Conservation (phyloP, 2,113 vertebrate genomes). For the Paralichthys olivaceus region DNA sequence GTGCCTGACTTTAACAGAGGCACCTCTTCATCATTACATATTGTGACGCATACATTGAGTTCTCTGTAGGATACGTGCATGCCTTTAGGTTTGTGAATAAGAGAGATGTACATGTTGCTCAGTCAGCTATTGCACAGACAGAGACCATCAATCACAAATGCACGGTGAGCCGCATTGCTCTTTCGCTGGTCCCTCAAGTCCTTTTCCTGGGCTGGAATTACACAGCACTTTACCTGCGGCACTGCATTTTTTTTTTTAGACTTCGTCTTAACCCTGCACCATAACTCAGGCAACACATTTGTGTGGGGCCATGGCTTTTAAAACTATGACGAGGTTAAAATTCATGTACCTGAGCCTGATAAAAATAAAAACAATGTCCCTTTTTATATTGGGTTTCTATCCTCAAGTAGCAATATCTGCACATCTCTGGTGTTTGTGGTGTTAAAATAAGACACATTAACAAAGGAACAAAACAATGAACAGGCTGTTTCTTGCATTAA, state of each 20-base stretch:
- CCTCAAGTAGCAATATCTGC: neutral
- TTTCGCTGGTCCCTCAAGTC: constrained; percentile 67
- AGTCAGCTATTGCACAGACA: constrained; percentile 79
- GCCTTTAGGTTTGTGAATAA: constrained; percentile 66
- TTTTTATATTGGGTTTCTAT: neutral
- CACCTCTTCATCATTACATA: neutral
- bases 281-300: constrained; percentile 41
- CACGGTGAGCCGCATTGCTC: constrained; percentile 69
- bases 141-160: constrained; percentile 80
- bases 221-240: constrained; percentile 73
- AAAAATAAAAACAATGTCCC: neutral
- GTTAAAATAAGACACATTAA: neutral
- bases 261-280: constrained; percentile 36
- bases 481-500: neutral
- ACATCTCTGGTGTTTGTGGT: neutral
- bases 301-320: constrained; percentile 33
- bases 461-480: neutral
- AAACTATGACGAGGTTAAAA: constrained; percentile 23
- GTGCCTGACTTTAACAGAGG: constrained; percentile 2
- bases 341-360: constrained; percentile 1
- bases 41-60: constrained; percentile 21
- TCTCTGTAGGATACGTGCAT: constrained; percentile 39
- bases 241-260: constrained; percentile 55
- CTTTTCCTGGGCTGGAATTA: constrained; percentile 66
- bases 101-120: constrained; percentile 79